Conservation (phyloP, 35 echinoderm and acorn worm genomes). For the Acanthaster planci region DNA sequence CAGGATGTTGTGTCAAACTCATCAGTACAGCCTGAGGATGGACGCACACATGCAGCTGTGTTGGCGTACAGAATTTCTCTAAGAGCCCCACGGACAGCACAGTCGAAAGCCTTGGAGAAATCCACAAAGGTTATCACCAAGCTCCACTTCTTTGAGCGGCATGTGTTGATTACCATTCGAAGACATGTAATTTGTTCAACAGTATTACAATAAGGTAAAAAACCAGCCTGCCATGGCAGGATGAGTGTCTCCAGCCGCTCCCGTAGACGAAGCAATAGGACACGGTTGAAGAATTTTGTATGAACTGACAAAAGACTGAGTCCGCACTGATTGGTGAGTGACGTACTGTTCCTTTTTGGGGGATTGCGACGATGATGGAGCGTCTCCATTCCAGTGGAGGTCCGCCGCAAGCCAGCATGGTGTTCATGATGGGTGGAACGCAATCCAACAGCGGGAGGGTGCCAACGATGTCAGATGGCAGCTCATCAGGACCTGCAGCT, state of each 20-base stretch:
- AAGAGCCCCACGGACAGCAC: background rate
- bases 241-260: background rate
- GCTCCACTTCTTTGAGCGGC: too few relatives aligned
- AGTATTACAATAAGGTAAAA: background rate
- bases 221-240: background rate
- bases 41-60: background rate
- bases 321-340: background rate
- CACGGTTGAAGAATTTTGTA: background rate
- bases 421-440: constrained; percentile 37
- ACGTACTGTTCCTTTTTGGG: background rate
- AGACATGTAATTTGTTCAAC: background rate
- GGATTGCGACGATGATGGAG: constrained; percentile 30
- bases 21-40: background rate
- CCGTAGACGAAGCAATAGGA: background rate
- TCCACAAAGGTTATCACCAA: too few relatives aligned
- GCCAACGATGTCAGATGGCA: constrained; percentile 34
- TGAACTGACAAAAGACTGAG: background rate
- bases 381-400: constrained; percentile 24
- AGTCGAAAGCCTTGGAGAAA: background rate
- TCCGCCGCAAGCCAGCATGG: background rate
- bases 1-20: too few relatives aligned
- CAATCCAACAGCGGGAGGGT: constrained; percentile 2
- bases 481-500: constrained; percentile 27
- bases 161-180: background rate
- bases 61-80: constrained; percentile 1